Base-by-base conservation (phyloP, 1,140 invertebrate species). In the Contarinia nasturtii region DNA sequence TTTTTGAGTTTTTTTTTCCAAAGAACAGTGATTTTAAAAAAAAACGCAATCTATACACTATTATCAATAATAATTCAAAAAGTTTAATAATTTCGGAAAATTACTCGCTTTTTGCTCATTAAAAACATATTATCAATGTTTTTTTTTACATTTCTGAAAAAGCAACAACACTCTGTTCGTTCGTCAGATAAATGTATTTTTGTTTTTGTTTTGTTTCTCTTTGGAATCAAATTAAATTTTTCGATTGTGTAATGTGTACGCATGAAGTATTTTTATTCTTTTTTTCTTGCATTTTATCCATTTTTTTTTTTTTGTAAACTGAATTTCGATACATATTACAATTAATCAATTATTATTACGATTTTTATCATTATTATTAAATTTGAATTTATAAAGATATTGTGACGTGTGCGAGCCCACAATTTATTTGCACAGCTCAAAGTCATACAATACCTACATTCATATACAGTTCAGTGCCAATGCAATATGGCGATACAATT, bases 181-280 rank as follows among this genome's bases (percentile, higher is more conserved):
- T 27, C 27, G 27, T 27, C 27, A 27, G 27, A 27, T 27, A 27
- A 27, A 27, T 27, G 27, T 27, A 27, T 27, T 27, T 54, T 52
- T 52, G 51, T 47, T 44, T 54, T 54, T 45, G 50, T 49, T 45
- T 47, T 54, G 51, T 54, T 54, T 48, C 48, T 53, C 53, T 53
- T 52, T 49, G 44, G 43, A 52, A 36, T 38, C 46, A 51, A 55
- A 53, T 54, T 51, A 48, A 47, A 44, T 48, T 48, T 49, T 50
- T 52, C 52, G 54, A 55, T 51, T 52, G 49, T 42, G 50, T 20
- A 27, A 27, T 27, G 27, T 27, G 27, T 27, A 27, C 27, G 27
- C 27, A 27, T 27, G 27, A 27, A 3, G 27, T 27, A 10, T 27
- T 27, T 27, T 27, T 27, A 10, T 27, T 27, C 27, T 27, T 27